phyloP scores from a whole-genome alignment of 2,113 vertebrate genomes.

The Brachypteracias leptosomus region DNA sequence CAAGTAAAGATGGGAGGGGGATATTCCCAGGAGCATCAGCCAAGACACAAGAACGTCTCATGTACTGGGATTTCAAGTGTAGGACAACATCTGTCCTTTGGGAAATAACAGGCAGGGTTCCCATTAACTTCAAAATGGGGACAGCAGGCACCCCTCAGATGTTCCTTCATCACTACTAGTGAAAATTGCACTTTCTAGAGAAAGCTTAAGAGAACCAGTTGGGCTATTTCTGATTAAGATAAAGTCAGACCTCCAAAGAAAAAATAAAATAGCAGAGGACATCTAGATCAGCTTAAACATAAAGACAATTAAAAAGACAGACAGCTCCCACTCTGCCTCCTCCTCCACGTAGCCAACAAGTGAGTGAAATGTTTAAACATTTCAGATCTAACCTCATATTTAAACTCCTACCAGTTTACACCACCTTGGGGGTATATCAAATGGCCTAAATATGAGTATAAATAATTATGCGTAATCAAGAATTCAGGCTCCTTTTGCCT shows the following conservation, averaged over 20 bases:
- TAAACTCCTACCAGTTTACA: not conserved
- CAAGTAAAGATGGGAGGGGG: not conserved
- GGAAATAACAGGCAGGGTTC: not conserved
- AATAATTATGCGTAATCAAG: slow-evolving; percentile 54
- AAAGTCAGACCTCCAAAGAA: not conserved
- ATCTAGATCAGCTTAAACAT: not conserved
- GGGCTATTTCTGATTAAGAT: not conserved
- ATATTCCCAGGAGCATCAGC: not conserved
- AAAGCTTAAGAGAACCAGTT: not conserved
- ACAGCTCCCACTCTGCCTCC: not conserved
- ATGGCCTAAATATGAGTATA: slow-evolving; percentile 24
- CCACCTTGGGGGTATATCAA: slow-evolving; percentile 29
- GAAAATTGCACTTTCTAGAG: not conserved
- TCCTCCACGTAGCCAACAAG: not conserved
- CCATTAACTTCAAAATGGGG: not conserved
- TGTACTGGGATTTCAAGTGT: not conserved
- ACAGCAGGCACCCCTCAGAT: not conserved
- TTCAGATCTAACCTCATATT: slow-evolving; percentile 42
- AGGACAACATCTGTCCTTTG: not conserved
- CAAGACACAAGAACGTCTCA: not conserved
- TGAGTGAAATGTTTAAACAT: not conserved
- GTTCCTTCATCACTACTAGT: not conserved
- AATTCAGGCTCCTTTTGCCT: slow-evolving; percentile 43
- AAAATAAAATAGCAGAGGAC: not conserved
- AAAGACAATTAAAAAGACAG: not conserved